Base-by-base conservation (phyloP, 2,797 vertebrate species). In the Lutjanus campechanus region DNA sequence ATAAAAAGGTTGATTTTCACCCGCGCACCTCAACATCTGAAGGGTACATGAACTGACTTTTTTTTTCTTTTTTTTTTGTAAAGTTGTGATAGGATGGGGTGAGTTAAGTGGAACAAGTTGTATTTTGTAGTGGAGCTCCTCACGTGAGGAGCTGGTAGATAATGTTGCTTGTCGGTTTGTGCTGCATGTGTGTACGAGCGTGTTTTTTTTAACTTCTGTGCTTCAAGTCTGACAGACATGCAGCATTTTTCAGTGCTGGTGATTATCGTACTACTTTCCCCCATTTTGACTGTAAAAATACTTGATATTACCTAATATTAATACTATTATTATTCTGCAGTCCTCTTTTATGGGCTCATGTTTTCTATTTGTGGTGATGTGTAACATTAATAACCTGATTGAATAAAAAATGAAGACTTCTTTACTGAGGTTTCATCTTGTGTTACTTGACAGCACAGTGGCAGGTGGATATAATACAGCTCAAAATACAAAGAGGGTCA, bases 281-380 rank as follows among this genome's bases (percentile, higher is more conserved):
- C 77, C 56, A 72, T 90, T 93, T 87, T 87, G 69, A 90, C 86
- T 94, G 90, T 94, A 92, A 83, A 90, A 81, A 89, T 76, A 90
- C 85, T 92, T 86, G 79, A 83, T 89, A 87, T 91, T 85, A 73
- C 73, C 82, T 83, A 72, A 86, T 91, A 81, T 90, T 88, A 88
- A 75, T 88, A 81, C 58, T 86, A 29, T 90, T 91, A 79, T 85
- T 89, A 88, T 77, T 85, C 75, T 19, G 44, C 54, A 19, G 93
- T 87, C 90, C 91, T 91, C 82, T 92, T 94, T 91, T 86, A 83
- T 65, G 89, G 91, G 86, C 90, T 81, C 22, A 82, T 88, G 88
- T 93, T 93, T 94, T 95, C 68, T 93, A 94, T 91, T 68, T 92
- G 93, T 95, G 87, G 91, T 93, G 88, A 89, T 82, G 89, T 94